phyloP scores from a whole-genome alignment of 2,797 vertebrate species.

The Sebastes diploproa region DNA sequence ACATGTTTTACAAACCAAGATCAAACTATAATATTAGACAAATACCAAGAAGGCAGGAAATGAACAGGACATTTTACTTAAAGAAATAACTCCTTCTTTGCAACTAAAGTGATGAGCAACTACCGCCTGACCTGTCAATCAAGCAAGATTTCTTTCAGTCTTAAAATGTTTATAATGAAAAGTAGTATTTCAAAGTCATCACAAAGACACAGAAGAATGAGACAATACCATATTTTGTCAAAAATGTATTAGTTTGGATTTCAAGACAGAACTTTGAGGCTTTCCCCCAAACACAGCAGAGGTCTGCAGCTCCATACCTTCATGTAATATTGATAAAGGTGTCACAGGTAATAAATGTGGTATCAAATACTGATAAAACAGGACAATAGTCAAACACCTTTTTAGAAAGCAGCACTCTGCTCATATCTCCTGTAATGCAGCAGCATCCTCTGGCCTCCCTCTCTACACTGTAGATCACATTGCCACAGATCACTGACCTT shows the following conservation, averaged over 20 bases:
- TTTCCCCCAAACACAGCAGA: background rate
- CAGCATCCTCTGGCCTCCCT: background rate
- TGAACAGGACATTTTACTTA: background rate
- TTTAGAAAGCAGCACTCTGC: background rate
- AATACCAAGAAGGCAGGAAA: background rate
- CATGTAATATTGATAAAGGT: constrained; percentile 1
- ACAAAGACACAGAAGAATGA: background rate
- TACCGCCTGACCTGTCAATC: background rate
- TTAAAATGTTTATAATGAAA: background rate
- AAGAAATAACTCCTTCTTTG: background rate
- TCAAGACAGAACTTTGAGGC: background rate
- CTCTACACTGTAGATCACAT: constrained; percentile 25
- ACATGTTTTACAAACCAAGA: too few species aligned
- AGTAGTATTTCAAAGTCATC: background rate
- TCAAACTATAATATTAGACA: too few species aligned
- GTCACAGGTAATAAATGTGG: background rate
- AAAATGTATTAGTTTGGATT: background rate
- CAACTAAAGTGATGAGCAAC: background rate
- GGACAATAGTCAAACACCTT: background rate
- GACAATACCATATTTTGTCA: too few species aligned
- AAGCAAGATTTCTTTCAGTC: background rate
- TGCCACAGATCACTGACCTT: constrained; percentile 39
- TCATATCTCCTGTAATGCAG: constrained; percentile 3
- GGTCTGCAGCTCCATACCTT: background rate
- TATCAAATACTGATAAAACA: background rate